Base-by-base conservation (phyloP, 2,888 invertebrate species). In the Tubulanus polymorphus region DNA sequence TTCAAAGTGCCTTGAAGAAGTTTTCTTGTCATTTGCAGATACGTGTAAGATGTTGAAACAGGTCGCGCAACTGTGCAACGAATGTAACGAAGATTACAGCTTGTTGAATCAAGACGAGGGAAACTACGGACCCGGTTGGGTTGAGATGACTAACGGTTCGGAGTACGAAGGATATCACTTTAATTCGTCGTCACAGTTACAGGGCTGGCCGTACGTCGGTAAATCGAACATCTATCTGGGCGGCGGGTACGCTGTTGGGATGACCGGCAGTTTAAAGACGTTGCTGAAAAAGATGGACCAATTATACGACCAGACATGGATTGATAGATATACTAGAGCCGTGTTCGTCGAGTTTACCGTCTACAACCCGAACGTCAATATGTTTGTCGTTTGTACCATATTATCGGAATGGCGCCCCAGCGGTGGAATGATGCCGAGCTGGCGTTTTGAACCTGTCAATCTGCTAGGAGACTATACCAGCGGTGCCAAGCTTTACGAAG, bases 281-380 rank as follows among this genome's bases (percentile, higher is more conserved):
- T 58, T 81, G 2, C 52, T 61, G n/a, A 56, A 64, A 1, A 69
- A 70, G 27, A 68, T 83, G 37, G 54, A 61, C 8, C 59, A 65
- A 23, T 68, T 83, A 26, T 69, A 79, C 59, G 54, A 66, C 5
- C 69, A 78, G 37, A 63, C 68, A 12, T 83, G 83, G 83, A 74
- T 83, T 25, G 82, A 83, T 60, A 63, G 70, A 55, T 70, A 77
- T 60, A 83, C 83, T 1, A 59, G 83, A 47, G 83, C 82, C 2
- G 73, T 83, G 3, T 78, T 83, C 58, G 71, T 83, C n/a, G 83
- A 83, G 60, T 82, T 83, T 63, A 81, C 83, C 0, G 76, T 79
- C 30, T 83, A 82, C 68, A 83, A 83, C 55, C 70, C 77, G 0
- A 70, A 72, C 53, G 66, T 75, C 1, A 78, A 78, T 57, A 62